Evolutionary conservation across 2,797 vertebrate genomes (phyloP), one percentile per base, ranked within the genome.

Genomic region (Carcharodon carcharias): DNA sequence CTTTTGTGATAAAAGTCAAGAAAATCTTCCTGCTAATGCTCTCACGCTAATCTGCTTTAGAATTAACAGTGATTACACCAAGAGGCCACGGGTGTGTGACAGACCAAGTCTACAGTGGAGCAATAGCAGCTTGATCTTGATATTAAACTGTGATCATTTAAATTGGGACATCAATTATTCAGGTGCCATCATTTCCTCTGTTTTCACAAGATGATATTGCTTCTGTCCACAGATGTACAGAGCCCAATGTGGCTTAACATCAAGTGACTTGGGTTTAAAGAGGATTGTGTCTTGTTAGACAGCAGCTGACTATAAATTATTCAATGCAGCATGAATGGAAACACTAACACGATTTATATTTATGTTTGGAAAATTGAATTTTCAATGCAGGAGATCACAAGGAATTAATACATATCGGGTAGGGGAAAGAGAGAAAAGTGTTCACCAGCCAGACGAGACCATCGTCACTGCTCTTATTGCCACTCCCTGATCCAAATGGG

Each of bases 141-240:
- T 73, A 71, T 73, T 77, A 95, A 58, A 58, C 94, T 77, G 45
- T 95, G 94, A 95, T 95, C 71, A 95, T 73, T 95, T 56, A 93
- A 93, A 95, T 73, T 56, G 6, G 26, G 45, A 73, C 69, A 95
- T 95, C 45, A 73, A 95, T 95, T 95, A 95, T 95, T 95, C 71
- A 95, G 50, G 14, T 58, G 26, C 54, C 67, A n/a, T 50, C 28
- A 28, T 77, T 73, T 73, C 18, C 40, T 71, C 94, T 95, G 94
- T 95, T 95, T 95, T 73, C 69, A 95, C 69, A 95, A 95, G 69
- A 71, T 95, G 50, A 54, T 54, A 95, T 95, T 95, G 94, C 94
- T 56, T 56, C 40, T 56, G 45, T 26, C 65, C 94, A 18, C 71
- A 35, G 69, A 54, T 31, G 8, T 54, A 73, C 94, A 71, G 45